Conservation (phyloP, 2,888 invertebrate species). For the Sinopyrophorus schimmeli region DNA sequence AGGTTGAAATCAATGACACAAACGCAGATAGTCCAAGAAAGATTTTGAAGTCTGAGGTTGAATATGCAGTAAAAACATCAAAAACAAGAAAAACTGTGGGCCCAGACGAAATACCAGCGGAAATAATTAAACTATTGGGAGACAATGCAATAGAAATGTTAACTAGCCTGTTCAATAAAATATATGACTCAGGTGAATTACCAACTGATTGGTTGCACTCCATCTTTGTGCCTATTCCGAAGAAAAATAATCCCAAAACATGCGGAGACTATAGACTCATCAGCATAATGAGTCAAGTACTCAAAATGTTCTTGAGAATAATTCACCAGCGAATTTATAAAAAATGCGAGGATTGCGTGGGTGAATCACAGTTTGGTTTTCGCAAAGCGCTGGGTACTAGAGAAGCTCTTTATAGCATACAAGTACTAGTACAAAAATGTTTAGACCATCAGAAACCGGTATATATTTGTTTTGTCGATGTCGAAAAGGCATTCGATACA, state of each 20-base stretch:
- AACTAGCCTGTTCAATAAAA: constrained; percentile 7
- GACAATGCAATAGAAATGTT: neutral
- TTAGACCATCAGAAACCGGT: constrained; percentile 4
- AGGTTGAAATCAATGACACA: constrained; percentile 1
- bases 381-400: neutral
- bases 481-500: neutral
- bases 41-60: constrained; percentile 1
- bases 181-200: constrained; percentile 10
- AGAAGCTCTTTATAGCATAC: constrained; percentile 3
- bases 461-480: constrained; percentile 1
- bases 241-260: constrained; percentile 13
- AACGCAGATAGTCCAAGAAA: neutral
- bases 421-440: constrained; percentile 5
- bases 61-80: constrained; percentile 2
- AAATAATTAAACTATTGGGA: constrained; percentile 5
- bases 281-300: constrained; percentile 10
- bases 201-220: constrained; percentile 6
- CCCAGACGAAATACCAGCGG: constrained; percentile 3
- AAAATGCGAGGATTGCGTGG: constrained; percentile 1
- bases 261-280: constrained; percentile 17
- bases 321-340: constrained; percentile 2
- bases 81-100: constrained; percentile 3
- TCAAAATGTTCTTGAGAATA: constrained; percentile 4
- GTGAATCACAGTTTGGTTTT: constrained; percentile 4
- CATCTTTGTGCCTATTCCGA: constrained; percentile 8